These are phyloP conservation scores for Eurosta solidaginis DNA, from an alignment of 1,140 invertebrate genomes.

Conservation along the genomic window DNA sequence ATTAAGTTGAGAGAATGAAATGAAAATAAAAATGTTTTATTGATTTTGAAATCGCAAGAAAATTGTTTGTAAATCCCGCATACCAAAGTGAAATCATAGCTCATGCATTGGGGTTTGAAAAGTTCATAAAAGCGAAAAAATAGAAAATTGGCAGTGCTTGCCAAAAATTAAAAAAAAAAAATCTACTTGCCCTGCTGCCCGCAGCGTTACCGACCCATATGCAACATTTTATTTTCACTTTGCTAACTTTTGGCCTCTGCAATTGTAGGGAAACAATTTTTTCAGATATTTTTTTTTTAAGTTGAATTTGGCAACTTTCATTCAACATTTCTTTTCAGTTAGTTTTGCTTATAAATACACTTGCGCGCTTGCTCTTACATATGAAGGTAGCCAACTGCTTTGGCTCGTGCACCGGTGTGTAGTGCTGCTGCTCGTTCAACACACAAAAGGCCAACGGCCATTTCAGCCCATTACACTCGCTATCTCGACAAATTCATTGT, in stretches of 20 bases:
- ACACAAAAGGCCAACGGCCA: constrained; percentile 41
- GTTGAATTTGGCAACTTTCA: not conserved
- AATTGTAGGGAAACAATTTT: constrained; percentile 34
- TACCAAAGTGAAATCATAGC: not conserved
- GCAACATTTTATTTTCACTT: constrained; percentile 43
- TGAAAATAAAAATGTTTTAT: constrained; percentile 29
- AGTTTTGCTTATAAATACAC: not conserved
- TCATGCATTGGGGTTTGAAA: not conserved
- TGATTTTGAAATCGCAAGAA: constrained; percentile 32
- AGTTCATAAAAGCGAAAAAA: constrained; percentile 1
- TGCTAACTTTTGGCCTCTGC: constrained; percentile 38
- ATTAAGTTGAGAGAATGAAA: too few relatives aligned
- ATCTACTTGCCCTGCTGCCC: not conserved
- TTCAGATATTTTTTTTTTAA: not conserved
- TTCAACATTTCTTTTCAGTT: not conserved
- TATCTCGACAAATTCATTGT: constrained; percentile 43
- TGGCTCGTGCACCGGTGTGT: not conserved
- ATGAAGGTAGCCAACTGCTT: not conserved
- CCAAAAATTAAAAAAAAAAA: too few relatives aligned
- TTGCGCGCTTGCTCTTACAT: not conserved
- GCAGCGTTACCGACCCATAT: not conserved
- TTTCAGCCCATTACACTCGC: constrained; percentile 50
- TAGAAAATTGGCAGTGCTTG: not conserved
- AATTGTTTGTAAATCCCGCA: constrained; percentile 31
- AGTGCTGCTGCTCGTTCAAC: not conserved